These are phyloP conservation scores for Pterobdella sp. DNA, from an alignment of 2,888 invertebrate genomes.

Conservation along the genomic window DNA sequence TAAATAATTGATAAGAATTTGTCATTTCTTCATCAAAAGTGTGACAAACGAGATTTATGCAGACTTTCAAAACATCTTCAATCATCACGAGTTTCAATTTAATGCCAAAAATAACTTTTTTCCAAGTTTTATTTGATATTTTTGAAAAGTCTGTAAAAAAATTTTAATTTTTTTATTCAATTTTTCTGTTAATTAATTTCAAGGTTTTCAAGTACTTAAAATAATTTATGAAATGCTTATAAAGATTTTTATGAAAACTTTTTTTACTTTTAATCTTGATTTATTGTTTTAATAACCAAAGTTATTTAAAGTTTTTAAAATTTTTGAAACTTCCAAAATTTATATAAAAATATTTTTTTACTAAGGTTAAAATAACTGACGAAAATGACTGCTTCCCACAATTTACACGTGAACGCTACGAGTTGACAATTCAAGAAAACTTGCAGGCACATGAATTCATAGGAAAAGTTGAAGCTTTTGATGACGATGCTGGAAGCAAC, in stretches of 20 bases:
- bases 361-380: slow-evolving; percentile 34
- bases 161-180: background rate
- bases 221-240: too few species aligned
- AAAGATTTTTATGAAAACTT: too few species aligned
- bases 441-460: background rate
- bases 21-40: too few species aligned
- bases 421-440: slow-evolving; percentile 69
- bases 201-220: too few species aligned
- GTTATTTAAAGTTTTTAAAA: too few species aligned
- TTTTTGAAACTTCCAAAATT: too few species aligned
- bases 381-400: slow-evolving; percentile 34
- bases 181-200: too few species aligned
- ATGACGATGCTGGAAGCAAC: slow-evolving; percentile 72
- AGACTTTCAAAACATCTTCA: too few species aligned
- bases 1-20: too few species aligned
- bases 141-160: background rate
- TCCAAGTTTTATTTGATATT: background rate
- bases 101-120: background rate
- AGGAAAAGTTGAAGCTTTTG: slow-evolving; percentile 7
- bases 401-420: slow-evolving; percentile 54
- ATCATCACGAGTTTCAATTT: background rate
- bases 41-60: too few species aligned
- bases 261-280: too few species aligned
- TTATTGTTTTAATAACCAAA: too few species aligned
- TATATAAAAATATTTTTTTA: background rate